Evolutionary conservation across 1,140 invertebrate genomes (phyloP).

Genomic region (Pristionchus pacificus): DNA sequence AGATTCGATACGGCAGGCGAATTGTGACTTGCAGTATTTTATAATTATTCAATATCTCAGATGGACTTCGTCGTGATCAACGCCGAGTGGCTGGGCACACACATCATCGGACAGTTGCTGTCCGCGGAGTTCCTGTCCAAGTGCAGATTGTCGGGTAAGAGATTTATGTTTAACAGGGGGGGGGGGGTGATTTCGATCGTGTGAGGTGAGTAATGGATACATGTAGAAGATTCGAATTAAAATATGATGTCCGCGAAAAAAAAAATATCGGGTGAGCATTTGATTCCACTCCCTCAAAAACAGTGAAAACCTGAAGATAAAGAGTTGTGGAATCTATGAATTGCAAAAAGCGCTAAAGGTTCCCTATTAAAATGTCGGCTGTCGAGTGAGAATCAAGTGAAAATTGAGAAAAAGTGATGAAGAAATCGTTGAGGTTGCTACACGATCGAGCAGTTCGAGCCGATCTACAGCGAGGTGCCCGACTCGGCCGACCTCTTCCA

Average conservation of each 20-base stretch:
- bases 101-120: conserved; percentile 71
- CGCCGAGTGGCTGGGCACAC: conserved; percentile 72
- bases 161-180: too few relatives aligned
- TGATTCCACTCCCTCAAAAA: too few relatives aligned
- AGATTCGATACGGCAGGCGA: too few relatives aligned
- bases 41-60: neutral
- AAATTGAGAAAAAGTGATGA: neutral
- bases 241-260: too few relatives aligned
- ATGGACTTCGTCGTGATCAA: conserved; percentile 68
- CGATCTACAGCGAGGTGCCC: conserved; percentile 69
- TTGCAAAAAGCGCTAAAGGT: too few relatives aligned
- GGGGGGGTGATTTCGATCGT: too few relatives aligned
- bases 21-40: neutral
- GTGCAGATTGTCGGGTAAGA: conserved; percentile 62
- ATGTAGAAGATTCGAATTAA: too few relatives aligned
- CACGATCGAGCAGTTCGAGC: conserved; percentile 74
- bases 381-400: neutral
- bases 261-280: too few relatives aligned
- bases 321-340: too few relatives aligned
- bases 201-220: conserved; percentile 66
- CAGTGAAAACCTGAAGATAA: too few relatives aligned
- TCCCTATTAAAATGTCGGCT: too few relatives aligned
- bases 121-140: conserved; percentile 68
- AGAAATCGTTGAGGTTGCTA: conserved; percentile 66
- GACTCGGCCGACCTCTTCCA: conserved; percentile 71